These are phyloP conservation scores for Rosalia funebris DNA, from an alignment of 2,888 invertebrate species.

Conservation along the genomic window DNA sequence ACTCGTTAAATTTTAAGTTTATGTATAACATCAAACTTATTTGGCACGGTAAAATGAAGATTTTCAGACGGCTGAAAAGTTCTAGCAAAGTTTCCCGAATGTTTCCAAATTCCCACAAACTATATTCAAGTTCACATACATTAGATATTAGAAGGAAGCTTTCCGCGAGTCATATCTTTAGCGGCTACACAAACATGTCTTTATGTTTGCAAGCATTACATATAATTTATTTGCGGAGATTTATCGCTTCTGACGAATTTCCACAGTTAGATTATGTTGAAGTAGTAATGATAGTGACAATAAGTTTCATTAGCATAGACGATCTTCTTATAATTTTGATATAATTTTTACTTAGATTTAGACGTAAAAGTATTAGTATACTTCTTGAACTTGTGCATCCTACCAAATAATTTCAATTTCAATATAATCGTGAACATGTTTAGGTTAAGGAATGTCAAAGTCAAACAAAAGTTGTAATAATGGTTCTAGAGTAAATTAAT, in stretches of 20 bases:
- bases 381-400: too few relatives aligned
- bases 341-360: too few relatives aligned
- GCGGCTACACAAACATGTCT: slow-evolving; percentile 13
- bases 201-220: slow-evolving; percentile 16
- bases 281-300: too few relatives aligned
- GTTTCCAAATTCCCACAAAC: slow-evolving; percentile 37
- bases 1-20: slow-evolving; percentile 6
- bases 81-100: slow-evolving; percentile 33
- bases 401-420: too few relatives aligned
- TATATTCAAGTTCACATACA: slow-evolving; percentile 24
- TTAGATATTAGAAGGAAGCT: slow-evolving; percentile 13
- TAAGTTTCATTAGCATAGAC: too few relatives aligned
- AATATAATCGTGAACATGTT: too few relatives aligned
- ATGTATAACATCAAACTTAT: slow-evolving; percentile 34
- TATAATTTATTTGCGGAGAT: slow-evolving; percentile 16
- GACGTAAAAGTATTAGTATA: too few relatives aligned
- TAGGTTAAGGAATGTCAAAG: too few relatives aligned
- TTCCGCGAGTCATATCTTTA: slow-evolving; percentile 7
- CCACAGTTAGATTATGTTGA: too few relatives aligned
- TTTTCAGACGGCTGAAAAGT: slow-evolving; percentile 37
- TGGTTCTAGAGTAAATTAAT: too few relatives aligned
- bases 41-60: slow-evolving; percentile 38
- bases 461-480: too few relatives aligned
- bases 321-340: too few relatives aligned
- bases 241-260: slow-evolving; percentile 10